Conservation (phyloP, 2,888 invertebrate genomes). For the Hypomecis atomaria region DNA sequence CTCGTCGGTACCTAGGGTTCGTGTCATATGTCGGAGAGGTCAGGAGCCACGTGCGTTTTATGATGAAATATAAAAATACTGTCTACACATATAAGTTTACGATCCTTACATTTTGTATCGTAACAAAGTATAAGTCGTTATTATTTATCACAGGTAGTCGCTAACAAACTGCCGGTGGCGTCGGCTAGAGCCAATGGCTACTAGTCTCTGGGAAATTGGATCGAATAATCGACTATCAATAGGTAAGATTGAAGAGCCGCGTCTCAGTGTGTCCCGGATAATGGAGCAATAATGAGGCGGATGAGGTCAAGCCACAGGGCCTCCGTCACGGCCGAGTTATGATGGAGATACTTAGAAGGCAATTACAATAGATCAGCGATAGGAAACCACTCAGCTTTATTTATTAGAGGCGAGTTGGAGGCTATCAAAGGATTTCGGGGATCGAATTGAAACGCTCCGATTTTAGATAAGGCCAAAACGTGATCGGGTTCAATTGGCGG, state of each 20-base stretch:
- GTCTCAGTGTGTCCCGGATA: conserved; percentile 32
- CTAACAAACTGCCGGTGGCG: background rate
- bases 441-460: conserved; percentile 34
- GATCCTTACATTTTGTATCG: conserved; percentile 53
- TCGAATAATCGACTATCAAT: conserved; percentile 38
- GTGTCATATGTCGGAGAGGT: conserved; percentile 46
- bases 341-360: conserved; percentile 39
- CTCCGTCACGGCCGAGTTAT: conserved; percentile 34
- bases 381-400: conserved; percentile 28
- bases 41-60: conserved; percentile 68
- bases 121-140: conserved; percentile 36
- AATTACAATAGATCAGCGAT: conserved; percentile 38
- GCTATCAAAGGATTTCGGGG: conserved; percentile 31
- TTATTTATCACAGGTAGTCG: conserved; percentile 34
- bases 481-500: conserved; percentile 32
- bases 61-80: conserved; percentile 68
- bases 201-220: conserved; percentile 33
- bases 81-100: conserved; percentile 48
- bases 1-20: conserved; percentile 33
- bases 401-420: conserved; percentile 32
- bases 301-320: conserved; percentile 33
- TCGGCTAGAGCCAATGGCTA: conserved; percentile 14
- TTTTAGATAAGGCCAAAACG: conserved; percentile 28
- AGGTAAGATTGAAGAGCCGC: conserved; percentile 34
- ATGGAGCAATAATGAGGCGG: conserved; percentile 38